Evolutionary conservation across 2,797 vertebrate species (phyloP), one percentile per base, ranked within the genome.

Genomic region (Leptoclinus maculatus): DNA sequence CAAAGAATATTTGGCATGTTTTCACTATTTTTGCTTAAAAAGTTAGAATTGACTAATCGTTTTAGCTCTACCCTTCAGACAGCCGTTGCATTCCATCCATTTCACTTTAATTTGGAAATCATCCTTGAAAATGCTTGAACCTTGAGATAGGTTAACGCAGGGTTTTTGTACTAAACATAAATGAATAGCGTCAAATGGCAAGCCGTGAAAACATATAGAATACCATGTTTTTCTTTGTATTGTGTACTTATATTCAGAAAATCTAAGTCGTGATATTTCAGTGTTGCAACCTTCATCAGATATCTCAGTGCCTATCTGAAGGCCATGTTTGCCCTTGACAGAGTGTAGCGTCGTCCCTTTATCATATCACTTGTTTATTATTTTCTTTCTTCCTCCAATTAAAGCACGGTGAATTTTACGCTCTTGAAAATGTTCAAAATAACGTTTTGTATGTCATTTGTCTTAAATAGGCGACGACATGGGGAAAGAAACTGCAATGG

Each of bases 221-320:
- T 19, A 32, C 13, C 0, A 0, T 32, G 4, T 0, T n/a, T 25
- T 51, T 51, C 19, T 71, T 27, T 39, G 4, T 51, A 23, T 23
- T 51, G 2, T 51, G 49, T 21, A 34, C n/a, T 47, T 63, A 0
- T 12, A 39, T 53, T 71, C 19, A 58, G 32, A 66, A 68, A 82
- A 74, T 51, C 34, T 43, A 34, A 62, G 21, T 36, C 4, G 7
- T 53, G n/a, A 23, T 47, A 25, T 56, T 58, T 70, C 41, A 80
- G 21, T 53, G 25, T 47, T 59, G 4, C 25, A 53, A 41, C 60
- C 27, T 32, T 74, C 34, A 75, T 75, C 64, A 53, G 14, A 84
- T 49, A 11, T 2, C 27, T 27, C 27, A 36, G 16, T 38, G 54
- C 6, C 27, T 56, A 51, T 66, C 49, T 66, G 21, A 45, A 14